Evolutionary conservation across 2,888 invertebrate species (phyloP).

Genomic region (Chymomyza amoena): DNA sequence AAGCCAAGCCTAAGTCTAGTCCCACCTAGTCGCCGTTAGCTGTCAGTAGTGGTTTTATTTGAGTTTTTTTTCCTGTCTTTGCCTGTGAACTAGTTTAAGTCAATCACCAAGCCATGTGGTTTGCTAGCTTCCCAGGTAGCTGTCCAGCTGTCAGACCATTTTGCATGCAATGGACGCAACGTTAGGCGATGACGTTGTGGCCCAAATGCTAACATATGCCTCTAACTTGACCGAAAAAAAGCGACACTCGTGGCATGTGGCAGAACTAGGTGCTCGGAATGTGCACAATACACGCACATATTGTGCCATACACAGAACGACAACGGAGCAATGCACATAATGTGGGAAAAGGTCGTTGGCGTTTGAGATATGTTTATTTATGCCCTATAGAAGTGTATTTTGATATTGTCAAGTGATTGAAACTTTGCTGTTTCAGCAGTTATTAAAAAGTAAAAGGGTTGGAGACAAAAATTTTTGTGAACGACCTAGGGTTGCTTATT

Average conservation of each 20-base stretch:
- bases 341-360: slow-evolving; percentile 65
- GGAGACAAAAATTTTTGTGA: too few species aligned
- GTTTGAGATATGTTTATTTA: slow-evolving; percentile 9
- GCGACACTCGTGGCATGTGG: background rate
- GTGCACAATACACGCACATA: slow-evolving; percentile 2
- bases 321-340: background rate
- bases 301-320: background rate
- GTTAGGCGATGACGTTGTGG: slow-evolving; percentile 13
- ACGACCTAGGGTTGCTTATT: too few species aligned
- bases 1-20: background rate
- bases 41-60: background rate
- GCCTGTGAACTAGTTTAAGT: slow-evolving; percentile 65
- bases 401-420: slow-evolving; percentile 20
- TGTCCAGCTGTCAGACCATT: slow-evolving; percentile 15
- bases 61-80: slow-evolving; percentile 22
- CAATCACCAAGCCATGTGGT: slow-evolving; percentile 42
- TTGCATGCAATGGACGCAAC: slow-evolving; percentile 13
- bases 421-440: background rate
- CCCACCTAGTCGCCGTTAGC: background rate
- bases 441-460: too few species aligned
- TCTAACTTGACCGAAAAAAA: slow-evolving; percentile 63
- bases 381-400: slow-evolving; percentile 23
- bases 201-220: background rate
- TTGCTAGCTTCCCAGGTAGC: slow-evolving; percentile 34
- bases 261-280: slow-evolving; percentile 6